These are phyloP conservation scores for Torymus texanus DNA, from an alignment of 2,888 invertebrate genomes.

Conservation along the genomic window DNA sequence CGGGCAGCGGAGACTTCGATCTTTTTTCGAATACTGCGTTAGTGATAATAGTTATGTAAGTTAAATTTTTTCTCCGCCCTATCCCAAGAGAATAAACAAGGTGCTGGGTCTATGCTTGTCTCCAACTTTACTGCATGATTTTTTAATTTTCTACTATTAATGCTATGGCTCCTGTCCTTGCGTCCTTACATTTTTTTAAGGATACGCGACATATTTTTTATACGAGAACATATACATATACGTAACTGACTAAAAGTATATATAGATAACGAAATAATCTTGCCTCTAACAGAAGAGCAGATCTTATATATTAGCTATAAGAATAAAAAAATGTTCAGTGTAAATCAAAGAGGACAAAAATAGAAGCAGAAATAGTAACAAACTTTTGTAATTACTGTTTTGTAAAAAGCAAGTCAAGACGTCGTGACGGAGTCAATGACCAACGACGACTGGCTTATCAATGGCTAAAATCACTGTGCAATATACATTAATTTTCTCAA, in stretches of 20 bases:
- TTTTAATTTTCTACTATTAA: constrained; percentile 31
- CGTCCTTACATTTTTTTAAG: constrained; percentile 28
- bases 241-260: constrained; percentile 54
- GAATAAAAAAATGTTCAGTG: not conserved
- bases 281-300: constrained; percentile 41
- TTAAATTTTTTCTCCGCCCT: constrained; percentile 12
- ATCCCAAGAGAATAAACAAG: constrained; percentile 59
- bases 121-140: constrained; percentile 20
- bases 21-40: constrained; percentile 57
- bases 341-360: no score
- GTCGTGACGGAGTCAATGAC: constrained; percentile 34
- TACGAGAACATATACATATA: constrained; percentile 40
- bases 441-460: constrained; percentile 47
- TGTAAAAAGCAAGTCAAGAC: constrained; percentile 29
- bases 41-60: constrained; percentile 65
- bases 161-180: not conserved
- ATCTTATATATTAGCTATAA: constrained; percentile 23
- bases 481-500: constrained; percentile 31
- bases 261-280: constrained; percentile 40
- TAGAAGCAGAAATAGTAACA: no score
- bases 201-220: constrained; percentile 54
- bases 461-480: constrained; percentile 53
- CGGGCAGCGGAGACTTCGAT: constrained; percentile 6
- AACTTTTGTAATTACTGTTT: not conserved
- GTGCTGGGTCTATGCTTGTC: constrained; percentile 69